phyloP scores from a whole-genome alignment of 2,797 vertebrate genomes.

The Arremon brunneinucha region DNA sequence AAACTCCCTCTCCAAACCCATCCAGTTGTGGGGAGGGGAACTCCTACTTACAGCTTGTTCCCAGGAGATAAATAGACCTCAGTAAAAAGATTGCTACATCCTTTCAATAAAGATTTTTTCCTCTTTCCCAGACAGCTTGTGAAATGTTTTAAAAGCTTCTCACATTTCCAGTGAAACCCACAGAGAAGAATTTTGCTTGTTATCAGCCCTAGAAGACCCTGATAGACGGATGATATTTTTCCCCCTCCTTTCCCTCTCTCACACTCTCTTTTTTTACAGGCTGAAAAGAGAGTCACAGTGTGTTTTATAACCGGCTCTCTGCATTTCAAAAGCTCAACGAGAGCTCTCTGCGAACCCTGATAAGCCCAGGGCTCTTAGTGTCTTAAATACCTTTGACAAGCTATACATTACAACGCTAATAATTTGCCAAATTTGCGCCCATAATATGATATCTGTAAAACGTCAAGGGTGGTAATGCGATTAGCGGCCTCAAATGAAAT shows the following conservation, averaged over 20 bases:
- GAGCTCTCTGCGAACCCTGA: conserved; percentile 83
- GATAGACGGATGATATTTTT: conserved; percentile 79
- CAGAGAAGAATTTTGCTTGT: conserved; percentile 81
- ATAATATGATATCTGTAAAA: conserved; percentile 91
- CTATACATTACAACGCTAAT: conserved; percentile 88
- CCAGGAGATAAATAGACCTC: conserved; percentile 79
- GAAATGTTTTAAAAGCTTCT: conserved; percentile 83
- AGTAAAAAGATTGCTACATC: conserved; percentile 80
- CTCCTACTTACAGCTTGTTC: conserved; percentile 74
- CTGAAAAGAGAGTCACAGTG: conserved; percentile 79
- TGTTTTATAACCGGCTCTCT: conserved; percentile 81
- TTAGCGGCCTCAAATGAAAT: conserved; percentile 96
- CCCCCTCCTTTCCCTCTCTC: conserved; percentile 62
- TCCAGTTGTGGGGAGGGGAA: conserved; percentile 62
- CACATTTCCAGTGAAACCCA: conserved; percentile 80
- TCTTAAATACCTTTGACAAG: conserved; percentile 86
- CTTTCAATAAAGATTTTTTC: conserved; percentile 83
- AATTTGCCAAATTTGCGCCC: conserved; percentile 89
- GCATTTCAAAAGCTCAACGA: conserved; percentile 82
- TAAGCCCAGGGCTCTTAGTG: conserved; percentile 84
- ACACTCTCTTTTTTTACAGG: conserved; percentile 64
- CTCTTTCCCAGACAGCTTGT: conserved; percentile 80
- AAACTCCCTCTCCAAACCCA: not conserved
- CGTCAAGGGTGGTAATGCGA: conserved; percentile 90
- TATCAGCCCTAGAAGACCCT: conserved; percentile 82